Evolutionary conservation across 2,888 invertebrate genomes (phyloP).

Genomic region (Drosophila falleni): DNA sequence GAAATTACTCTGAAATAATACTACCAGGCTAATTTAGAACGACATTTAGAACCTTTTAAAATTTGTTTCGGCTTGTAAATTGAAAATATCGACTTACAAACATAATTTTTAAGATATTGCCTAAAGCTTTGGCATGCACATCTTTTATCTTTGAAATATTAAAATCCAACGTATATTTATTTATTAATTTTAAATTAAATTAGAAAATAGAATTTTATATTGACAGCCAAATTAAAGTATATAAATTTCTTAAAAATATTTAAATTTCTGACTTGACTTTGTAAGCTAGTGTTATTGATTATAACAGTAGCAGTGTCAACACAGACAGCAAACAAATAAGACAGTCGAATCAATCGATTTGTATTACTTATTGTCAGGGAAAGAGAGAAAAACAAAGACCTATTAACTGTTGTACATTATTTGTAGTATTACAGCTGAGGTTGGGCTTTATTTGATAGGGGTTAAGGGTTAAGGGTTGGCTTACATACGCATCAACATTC

Average conservation of each 20-base stretch:
- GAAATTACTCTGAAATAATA: background rate
- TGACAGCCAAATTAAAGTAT: background rate
- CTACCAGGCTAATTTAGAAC: background rate
- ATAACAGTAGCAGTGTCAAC: background rate
- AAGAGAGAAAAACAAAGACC: background rate
- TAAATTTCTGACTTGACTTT: background rate
- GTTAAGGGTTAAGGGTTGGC: slow-evolving; percentile 11
- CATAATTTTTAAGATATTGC: too few species aligned
- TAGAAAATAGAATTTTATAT: background rate
- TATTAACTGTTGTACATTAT: slow-evolving; percentile 18
- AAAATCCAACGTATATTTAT: too few species aligned
- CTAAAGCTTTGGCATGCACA: too few species aligned
- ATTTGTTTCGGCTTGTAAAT: too few species aligned
- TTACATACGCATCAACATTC: background rate
- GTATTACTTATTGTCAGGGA: background rate
- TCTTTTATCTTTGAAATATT: too few species aligned
- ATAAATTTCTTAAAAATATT: background rate
- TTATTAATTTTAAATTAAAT: background rate
- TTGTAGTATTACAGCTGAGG: background rate
- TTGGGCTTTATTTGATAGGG: slow-evolving; percentile 6
- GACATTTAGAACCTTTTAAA: background rate
- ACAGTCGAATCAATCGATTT: background rate
- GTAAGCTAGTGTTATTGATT: slow-evolving; percentile 12
- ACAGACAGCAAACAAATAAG: background rate
- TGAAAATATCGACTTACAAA: too few species aligned